phyloP scores from a whole-genome alignment of 2,888 invertebrate genomes.

The Lithosia quadra region DNA sequence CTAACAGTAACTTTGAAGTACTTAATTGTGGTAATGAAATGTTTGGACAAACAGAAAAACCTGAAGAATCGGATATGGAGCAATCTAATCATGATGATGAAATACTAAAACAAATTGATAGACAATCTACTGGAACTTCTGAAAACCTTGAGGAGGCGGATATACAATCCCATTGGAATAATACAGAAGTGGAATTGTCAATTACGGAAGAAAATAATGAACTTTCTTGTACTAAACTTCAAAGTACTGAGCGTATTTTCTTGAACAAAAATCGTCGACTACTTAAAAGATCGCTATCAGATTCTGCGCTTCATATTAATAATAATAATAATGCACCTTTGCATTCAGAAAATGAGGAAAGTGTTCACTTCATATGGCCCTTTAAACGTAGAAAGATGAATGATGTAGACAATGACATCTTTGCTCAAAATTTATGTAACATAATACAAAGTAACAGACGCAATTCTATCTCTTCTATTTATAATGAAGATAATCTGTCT shows the following conservation, averaged over 20 bases:
- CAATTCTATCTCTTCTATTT: slow-evolving; percentile 76
- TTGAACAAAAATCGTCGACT: slow-evolving; percentile 27
- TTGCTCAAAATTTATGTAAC: slow-evolving; percentile 63
- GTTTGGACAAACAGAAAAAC: too few relatives aligned
- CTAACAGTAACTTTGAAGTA: not conserved
- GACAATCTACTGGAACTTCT: not conserved
- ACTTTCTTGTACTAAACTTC: slow-evolving; percentile 25
- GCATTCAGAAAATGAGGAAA: slow-evolving; percentile 49
- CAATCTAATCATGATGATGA: not conserved
- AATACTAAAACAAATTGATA: not conserved
- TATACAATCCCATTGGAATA: not conserved
- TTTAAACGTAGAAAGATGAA: slow-evolving; percentile 67
- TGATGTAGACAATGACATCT: slow-evolving; percentile 55
- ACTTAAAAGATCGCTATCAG: slow-evolving; percentile 78
- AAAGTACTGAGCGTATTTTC: slow-evolving; percentile 13
- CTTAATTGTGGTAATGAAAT: slow-evolving; percentile 4
- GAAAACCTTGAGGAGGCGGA: not conserved
- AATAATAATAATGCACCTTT: slow-evolving; percentile 38
- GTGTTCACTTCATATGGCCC: slow-evolving; percentile 52
- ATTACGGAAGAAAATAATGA: slow-evolving; percentile 16
- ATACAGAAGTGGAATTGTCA: slow-evolving; percentile 18
- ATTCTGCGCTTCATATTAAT: slow-evolving; percentile 69
- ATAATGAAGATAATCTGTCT: slow-evolving; percentile 75
- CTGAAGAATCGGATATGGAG: slow-evolving; percentile 3
- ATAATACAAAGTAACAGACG: slow-evolving; percentile 72